phyloP scores from a whole-genome alignment of 2,888 invertebrate genomes.

The Drosophila austrosaltans region DNA sequence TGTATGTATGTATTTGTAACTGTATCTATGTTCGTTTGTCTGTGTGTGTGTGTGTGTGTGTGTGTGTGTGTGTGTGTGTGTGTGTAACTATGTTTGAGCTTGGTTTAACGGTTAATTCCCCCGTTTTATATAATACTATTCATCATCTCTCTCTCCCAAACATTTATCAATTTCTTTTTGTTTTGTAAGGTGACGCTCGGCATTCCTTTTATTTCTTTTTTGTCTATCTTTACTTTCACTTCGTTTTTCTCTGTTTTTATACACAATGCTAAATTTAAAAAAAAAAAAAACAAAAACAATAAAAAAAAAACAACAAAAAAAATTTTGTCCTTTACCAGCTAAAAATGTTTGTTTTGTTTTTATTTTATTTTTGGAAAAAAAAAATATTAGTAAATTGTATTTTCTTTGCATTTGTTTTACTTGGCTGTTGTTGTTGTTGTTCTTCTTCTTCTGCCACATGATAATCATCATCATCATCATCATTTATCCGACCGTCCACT shows the following conservation, averaged over 20 bases:
- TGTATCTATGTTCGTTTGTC: slow-evolving; percentile 23
- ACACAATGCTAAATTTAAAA: slow-evolving; percentile 72
- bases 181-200: slow-evolving; percentile 62
- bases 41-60: slow-evolving; percentile 27
- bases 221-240: slow-evolving; percentile 25
- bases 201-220: slow-evolving; percentile 16
- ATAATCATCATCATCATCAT: not conserved
- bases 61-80: slow-evolving; percentile 29
- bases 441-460: not conserved
- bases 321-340: slow-evolving; percentile 60
- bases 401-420: slow-evolving; percentile 15
- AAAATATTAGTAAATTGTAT: slow-evolving; percentile 36
- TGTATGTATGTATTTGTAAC: not conserved
- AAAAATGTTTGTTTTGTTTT: slow-evolving; percentile 39
- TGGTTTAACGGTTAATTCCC: slow-evolving; percentile 23
- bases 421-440: slow-evolving; percentile 1
- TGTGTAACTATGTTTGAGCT: slow-evolving; percentile 36
- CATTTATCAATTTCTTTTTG: slow-evolving; percentile 63
- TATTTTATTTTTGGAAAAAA: slow-evolving; percentile 29
- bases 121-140: slow-evolving; percentile 59
- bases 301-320: slow-evolving; percentile 57
- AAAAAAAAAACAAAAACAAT: slow-evolving; percentile 38
- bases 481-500: not conserved
- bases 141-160: slow-evolving; percentile 43
- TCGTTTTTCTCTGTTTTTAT: slow-evolving; percentile 34